These are phyloP conservation scores for Parus major DNA, from an alignment of 2,113 vertebrate species.

Conservation along the genomic window DNA sequence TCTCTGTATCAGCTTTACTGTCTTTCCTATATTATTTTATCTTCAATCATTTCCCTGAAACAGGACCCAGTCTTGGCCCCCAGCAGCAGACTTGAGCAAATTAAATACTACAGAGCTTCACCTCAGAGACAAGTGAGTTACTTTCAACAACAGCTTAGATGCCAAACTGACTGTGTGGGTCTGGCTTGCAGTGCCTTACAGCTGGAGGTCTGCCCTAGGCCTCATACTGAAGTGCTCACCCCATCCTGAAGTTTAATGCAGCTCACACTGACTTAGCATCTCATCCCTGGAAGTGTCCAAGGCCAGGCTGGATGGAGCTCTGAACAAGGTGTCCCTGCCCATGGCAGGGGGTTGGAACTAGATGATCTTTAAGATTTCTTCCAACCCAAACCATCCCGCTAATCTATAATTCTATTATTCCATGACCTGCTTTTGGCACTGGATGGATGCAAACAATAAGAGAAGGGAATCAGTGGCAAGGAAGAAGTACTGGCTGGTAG, in stretches of 20 bases:
- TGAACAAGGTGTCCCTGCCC: not conserved
- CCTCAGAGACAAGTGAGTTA: not conserved
- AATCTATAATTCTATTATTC: not conserved
- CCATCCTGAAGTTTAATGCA: not conserved
- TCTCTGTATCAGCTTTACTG: not conserved
- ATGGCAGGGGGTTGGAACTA: not conserved
- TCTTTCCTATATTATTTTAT: not conserved
- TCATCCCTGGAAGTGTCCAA: not conserved
- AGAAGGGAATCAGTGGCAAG: not conserved
- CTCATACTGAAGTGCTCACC: not conserved
- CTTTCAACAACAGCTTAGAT: not conserved
- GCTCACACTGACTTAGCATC: not conserved
- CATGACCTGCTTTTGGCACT: not conserved
- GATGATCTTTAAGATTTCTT: not conserved
- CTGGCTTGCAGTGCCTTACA: not conserved
- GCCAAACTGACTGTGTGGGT: not conserved
- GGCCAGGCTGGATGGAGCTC: not conserved
- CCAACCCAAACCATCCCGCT: rapidly evolving
- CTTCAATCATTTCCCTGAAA: not conserved
- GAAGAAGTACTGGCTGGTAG: not conserved
- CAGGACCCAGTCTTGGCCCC: not conserved
- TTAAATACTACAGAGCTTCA: not conserved
- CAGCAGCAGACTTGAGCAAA: not conserved
- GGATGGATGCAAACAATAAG: not conserved
- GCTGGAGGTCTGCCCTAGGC: not conserved